These are phyloP conservation scores for Ctena decussata DNA, from an alignment of 2,888 invertebrate genomes.

Conservation along the genomic window DNA sequence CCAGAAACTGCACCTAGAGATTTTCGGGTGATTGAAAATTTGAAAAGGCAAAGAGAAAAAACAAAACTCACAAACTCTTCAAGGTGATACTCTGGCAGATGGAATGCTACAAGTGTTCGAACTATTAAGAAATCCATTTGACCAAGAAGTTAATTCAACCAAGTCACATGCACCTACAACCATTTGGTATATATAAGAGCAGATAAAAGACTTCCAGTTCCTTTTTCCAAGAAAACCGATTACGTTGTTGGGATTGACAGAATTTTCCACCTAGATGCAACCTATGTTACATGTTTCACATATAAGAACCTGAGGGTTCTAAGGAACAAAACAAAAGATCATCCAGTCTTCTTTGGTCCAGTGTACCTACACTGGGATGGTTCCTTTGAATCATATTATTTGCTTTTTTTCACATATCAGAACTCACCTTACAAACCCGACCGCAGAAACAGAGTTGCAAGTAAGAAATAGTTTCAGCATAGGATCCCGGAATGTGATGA, in stretches of 20 bases:
- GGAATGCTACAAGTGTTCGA: no score
- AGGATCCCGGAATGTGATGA: neutral
- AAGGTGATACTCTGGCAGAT: no score
- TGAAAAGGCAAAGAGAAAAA: no score
- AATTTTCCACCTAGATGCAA: neutral
- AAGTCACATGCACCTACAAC: neutral
- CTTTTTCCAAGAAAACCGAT: neutral
- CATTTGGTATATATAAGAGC: no score
- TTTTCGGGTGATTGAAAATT: no score
- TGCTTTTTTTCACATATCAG: conserved; percentile 6
- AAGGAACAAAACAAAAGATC: neutral
- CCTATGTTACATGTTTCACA: neutral
- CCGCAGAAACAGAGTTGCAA: neutral
- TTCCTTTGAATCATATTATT: neutral
- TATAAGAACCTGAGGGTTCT: neutral
- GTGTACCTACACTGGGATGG: neutral
- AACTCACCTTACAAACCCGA: neutral
- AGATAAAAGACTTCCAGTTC: no score
- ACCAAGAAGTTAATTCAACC: neutral
- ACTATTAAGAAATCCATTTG: no score
- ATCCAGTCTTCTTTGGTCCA: neutral
- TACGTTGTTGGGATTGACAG: neutral
- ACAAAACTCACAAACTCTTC: no score
- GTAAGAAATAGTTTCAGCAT: neutral
- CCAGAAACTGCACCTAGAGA: no score